Conservation (phyloP, 1,140 invertebrate genomes). For the Calliphora vicina region DNA sequence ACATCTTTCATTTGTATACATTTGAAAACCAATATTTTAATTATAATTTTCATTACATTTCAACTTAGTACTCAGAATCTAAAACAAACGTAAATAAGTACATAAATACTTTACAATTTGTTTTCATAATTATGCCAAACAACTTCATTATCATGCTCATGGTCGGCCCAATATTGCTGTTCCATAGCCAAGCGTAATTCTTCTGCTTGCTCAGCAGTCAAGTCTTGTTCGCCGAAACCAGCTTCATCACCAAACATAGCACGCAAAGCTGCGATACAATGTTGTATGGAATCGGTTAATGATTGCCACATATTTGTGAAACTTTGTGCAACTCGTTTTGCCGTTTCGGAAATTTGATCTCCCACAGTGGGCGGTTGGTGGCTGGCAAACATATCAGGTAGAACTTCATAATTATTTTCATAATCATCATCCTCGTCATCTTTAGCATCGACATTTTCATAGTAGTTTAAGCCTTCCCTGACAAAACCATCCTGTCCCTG, state of each 20-base stretch:
- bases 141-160: conserved; percentile 7
- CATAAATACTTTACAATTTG: background rate
- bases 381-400: background rate
- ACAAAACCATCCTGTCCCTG: background rate
- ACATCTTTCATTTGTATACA: too few relatives aligned
- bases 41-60: too few relatives aligned
- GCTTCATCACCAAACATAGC: conserved; percentile 37
- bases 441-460: background rate
- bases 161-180: background rate
- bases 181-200: background rate
- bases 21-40: too few relatives aligned
- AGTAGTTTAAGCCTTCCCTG: background rate
- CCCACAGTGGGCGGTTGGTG: background rate
- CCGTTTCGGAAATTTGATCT: background rate
- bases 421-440: background rate
- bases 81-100: too few relatives aligned
- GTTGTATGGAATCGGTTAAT: conserved; percentile 47
- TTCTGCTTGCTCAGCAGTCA: background rate
- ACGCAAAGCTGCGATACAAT: conserved; percentile 46
- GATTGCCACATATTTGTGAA: conserved; percentile 49
- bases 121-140: background rate
- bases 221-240: background rate
- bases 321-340: conserved; percentile 31
- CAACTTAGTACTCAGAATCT: too few relatives aligned
- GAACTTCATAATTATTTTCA: conserved; percentile 15